phyloP scores from a whole-genome alignment of 1,140 invertebrate species.

The Amphibalanus amphitrite region DNA sequence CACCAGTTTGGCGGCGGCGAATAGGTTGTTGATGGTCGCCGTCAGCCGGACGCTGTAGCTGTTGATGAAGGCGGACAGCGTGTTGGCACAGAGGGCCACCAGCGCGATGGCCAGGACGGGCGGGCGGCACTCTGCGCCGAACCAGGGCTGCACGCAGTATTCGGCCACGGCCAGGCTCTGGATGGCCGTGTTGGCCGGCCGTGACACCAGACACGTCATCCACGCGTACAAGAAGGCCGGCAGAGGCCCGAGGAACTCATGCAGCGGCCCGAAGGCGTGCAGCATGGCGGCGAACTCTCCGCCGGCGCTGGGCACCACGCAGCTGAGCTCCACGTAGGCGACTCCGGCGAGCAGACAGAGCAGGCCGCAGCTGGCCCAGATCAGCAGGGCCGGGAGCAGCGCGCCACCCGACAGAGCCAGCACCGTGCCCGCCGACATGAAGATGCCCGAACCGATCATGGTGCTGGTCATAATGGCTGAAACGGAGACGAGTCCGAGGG shows the following conservation, averaged over 20 bases:
- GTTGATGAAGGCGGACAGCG: constrained; percentile 67
- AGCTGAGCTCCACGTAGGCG: constrained; percentile 31
- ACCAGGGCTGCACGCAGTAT: no score
- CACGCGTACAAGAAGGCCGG: no score
- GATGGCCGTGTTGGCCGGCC: no score
- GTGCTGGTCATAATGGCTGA: constrained; percentile 73
- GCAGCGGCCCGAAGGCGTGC: constrained; percentile 12
- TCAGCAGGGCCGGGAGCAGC: constrained; percentile 20
- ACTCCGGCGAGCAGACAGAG: constrained; percentile 24
- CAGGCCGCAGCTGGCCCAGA: constrained; percentile 23
- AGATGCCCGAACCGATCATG: constrained; percentile 64
- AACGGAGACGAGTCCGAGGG: constrained; percentile 26
- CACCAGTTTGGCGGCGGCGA: constrained; percentile 70
- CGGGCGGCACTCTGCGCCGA: background rate
- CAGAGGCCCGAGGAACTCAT: no score
- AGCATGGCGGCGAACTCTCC: background rate
- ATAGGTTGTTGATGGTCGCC: constrained; percentile 54
- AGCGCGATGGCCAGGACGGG: constrained; percentile 8
- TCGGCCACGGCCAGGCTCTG: no score
- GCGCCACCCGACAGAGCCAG: constrained; percentile 23
- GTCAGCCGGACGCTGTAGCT: constrained; percentile 43
- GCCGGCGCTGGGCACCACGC: no score
- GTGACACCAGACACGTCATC: no score
- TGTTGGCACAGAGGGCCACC: constrained; percentile 10
- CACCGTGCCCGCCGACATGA: constrained; percentile 30